A percentile compares a stretch with the other conserved stretches of the same genome.
phyloP scores from a whole-genome alignment of 2,113 vertebrate genomes.

The Bos indicus region DNA sequence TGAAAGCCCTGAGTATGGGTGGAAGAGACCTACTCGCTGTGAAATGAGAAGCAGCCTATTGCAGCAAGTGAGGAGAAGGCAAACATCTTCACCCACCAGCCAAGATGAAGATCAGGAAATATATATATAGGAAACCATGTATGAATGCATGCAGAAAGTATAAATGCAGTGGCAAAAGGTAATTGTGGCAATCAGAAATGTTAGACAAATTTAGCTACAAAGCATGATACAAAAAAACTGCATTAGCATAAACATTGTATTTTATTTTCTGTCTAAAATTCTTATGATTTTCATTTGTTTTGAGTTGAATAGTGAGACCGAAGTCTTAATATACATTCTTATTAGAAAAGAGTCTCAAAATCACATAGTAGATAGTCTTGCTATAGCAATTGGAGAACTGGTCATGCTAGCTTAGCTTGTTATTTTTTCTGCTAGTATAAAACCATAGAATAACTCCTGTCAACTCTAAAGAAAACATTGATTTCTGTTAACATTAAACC shows the following conservation, averaged over 20 bases:
- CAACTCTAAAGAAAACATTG: not conserved
- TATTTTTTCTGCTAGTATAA: not conserved
- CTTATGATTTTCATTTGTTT: not conserved
- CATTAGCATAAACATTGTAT: not conserved
- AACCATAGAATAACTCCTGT: not conserved
- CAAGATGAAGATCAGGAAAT: not conserved
- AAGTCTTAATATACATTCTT: not conserved
- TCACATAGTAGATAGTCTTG: not conserved
- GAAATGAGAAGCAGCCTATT: not conserved
- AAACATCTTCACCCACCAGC: not conserved
- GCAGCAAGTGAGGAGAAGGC: not conserved
- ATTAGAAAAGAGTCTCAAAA: not conserved
- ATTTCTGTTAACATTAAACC: not conserved
- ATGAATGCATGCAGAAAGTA: not conserved
- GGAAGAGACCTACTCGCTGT: not conserved
- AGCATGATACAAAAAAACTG: not conserved
- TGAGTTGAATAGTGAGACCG: not conserved
- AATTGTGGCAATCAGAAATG: not conserved
- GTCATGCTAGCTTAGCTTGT: not conserved
- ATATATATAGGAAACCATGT: not conserved
- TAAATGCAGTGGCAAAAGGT: not conserved
- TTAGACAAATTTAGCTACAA: not conserved
- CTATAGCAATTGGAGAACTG: not conserved
- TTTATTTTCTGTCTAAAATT: not conserved
- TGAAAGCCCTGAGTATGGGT: not conserved